These are phyloP conservation scores for Pandion haliaetus DNA, from an alignment of 2,113 vertebrate genomes.

Conservation along the genomic window DNA sequence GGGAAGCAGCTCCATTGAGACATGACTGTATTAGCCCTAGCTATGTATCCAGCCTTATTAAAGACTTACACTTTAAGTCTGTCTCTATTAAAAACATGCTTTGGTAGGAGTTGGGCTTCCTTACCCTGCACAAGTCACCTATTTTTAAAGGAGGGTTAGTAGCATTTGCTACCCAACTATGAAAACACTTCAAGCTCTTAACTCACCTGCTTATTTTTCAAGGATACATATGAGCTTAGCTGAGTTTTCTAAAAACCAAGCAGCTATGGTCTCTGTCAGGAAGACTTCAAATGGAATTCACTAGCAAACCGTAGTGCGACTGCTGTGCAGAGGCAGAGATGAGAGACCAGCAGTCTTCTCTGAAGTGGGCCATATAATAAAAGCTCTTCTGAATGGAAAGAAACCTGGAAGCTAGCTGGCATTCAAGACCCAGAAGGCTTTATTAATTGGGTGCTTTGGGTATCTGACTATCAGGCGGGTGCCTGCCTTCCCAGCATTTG, in stretches of 20 bases:
- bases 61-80: slow-evolving; percentile 36
- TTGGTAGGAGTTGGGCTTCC: neutral
- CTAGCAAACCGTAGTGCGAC: accelerated
- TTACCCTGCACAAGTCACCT: neutral
- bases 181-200: neutral
- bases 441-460: neutral
- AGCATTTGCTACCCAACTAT: neutral
- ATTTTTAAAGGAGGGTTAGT: neutral
- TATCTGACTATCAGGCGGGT: neutral
- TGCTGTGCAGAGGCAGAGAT: neutral
- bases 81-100: slow-evolving; percentile 29
- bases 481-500: neutral
- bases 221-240: neutral
- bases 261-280: neutral
- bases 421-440: neutral
- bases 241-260: neutral
- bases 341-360: neutral
- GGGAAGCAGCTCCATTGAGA: slow-evolving; percentile 54
- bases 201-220: neutral
- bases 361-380: neutral
- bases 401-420: neutral
- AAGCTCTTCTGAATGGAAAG: neutral
- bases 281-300: neutral
- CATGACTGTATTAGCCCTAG: slow-evolving; percentile 15
- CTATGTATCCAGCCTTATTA: slow-evolving; percentile 20